These are phyloP conservation scores for Cetonia aurata DNA, from an alignment of 2,888 invertebrate genomes.

Conservation along the genomic window DNA sequence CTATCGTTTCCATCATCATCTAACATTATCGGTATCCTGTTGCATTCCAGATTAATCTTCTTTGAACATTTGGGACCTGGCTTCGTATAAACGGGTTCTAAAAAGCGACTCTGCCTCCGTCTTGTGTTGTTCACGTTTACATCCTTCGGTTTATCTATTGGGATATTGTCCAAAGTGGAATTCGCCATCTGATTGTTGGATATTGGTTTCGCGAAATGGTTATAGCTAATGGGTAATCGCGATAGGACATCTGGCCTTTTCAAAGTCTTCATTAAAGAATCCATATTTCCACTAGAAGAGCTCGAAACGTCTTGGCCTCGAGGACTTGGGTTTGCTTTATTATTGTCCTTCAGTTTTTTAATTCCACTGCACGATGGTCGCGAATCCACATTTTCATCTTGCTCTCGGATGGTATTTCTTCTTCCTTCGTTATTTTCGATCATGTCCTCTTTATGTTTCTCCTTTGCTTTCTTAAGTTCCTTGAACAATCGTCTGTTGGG, in stretches of 20 bases:
- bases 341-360: background rate
- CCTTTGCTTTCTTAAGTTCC: background rate
- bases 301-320: background rate
- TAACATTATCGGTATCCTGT: conserved; percentile 22
- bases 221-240: conserved; percentile 34
- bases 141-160: background rate
- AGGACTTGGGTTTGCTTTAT: background rate
- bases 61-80: conserved; percentile 46
- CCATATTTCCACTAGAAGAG: conserved; percentile 3
- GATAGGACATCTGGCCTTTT: conserved; percentile 6
- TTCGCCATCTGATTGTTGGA: conserved; percentile 47
- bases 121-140: no score
- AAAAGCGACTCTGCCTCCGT: background rate
- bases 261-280: background rate
- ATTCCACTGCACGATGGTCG: background rate
- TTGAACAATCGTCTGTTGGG: background rate
- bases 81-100: conserved; percentile 12
- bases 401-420: no score
- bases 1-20: background rate
- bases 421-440: no score
- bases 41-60: conserved; percentile 17
- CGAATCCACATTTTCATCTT: no score
- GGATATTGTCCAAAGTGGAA: conserved; percentile 46
- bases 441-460: no score
- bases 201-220: conserved; percentile 46